Base-by-base conservation (phyloP, 2,888 invertebrate species). In the Tenthredo scrophulariae region DNA sequence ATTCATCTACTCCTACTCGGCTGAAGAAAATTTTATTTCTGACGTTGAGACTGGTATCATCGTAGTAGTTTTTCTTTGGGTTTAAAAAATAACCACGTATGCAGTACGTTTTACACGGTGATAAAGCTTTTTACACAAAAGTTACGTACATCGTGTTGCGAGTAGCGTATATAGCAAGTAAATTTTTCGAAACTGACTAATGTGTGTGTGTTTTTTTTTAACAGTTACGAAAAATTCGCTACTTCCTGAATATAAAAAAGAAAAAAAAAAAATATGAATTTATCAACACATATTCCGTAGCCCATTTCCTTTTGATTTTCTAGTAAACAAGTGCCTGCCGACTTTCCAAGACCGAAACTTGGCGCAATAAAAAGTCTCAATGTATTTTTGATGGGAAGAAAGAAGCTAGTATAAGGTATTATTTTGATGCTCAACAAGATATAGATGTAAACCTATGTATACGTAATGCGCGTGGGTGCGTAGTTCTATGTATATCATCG, bases 401-500 rank as follows among this genome's bases (percentile, higher is more conserved):
- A 43, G 43, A 40, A 74, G 18, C 72, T 40, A 40, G 70, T 33
- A 33, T 5, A 33, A 33, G 15, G 80, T 80, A 62, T 62, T 62
- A 80, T 80, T 62, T 62, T 22, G 80, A 58, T 54, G 40, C 62
- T 62, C 40, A 22, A 43, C 29, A 22, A 26, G 26, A 62, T 62
- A 62, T 75, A 18, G 50, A 77, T 54, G 77, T 54, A 54, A 77
- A 26, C 50, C 77, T n/a, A 33, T 54, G 77, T 77, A 77, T 80
- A 80, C 29, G 37, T 80, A 80, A 37, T 80, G 80, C 62, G 37
- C 18, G 46, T n/a, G 67, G 67, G 83, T 26, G 67, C 50, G 43
- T 37, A 67, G 83, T 67, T 43, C 43, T 83, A 67, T 43, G 67
- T 83, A 67, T 50, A 83, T 83, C 83, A 83, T 46, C 18, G 67